These are phyloP conservation scores for Pantherophis vulpinus DNA, from an alignment of 2,797 vertebrate genomes.

Conservation along the genomic window DNA sequence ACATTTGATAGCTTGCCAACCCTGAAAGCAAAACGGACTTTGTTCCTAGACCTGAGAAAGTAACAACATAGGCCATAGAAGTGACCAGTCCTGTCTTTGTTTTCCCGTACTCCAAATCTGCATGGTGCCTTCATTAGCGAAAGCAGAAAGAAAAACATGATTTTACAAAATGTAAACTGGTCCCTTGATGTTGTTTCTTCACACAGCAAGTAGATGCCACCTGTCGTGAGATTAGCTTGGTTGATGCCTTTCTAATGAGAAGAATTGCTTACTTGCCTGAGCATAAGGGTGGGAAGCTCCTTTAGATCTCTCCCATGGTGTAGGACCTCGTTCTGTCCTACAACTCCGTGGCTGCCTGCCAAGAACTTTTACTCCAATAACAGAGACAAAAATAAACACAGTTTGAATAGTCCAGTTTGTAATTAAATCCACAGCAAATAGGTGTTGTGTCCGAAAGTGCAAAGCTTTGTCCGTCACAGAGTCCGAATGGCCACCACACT, in stretches of 20 bases:
- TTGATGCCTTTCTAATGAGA: conserved; percentile 2
- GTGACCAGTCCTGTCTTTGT: background rate
- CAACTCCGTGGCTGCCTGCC: too few species aligned
- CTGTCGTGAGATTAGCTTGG: background rate
- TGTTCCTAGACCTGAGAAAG: background rate
- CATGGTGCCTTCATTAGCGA: background rate
- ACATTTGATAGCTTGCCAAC: rapidly evolving
- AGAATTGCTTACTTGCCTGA: background rate
- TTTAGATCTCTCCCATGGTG: background rate
- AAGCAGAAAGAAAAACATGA: background rate
- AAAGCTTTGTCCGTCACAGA: too few species aligned
- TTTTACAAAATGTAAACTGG: background rate
- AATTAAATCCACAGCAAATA: too few species aligned
- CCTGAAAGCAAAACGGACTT: background rate
- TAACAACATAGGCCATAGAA: background rate
- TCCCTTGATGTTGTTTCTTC: background rate
- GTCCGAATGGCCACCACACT: too few species aligned
- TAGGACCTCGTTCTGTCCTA: too few species aligned
- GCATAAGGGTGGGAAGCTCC: too few species aligned
- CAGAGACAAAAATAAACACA: too few species aligned
- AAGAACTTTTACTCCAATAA: too few species aligned
- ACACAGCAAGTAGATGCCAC: background rate
- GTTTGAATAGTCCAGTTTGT: too few species aligned
- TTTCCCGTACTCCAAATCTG: rapidly evolving
- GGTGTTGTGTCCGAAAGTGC: too few species aligned